Conservation (phyloP, 2,113 vertebrate genomes). For the Carassius auratus region DNA sequence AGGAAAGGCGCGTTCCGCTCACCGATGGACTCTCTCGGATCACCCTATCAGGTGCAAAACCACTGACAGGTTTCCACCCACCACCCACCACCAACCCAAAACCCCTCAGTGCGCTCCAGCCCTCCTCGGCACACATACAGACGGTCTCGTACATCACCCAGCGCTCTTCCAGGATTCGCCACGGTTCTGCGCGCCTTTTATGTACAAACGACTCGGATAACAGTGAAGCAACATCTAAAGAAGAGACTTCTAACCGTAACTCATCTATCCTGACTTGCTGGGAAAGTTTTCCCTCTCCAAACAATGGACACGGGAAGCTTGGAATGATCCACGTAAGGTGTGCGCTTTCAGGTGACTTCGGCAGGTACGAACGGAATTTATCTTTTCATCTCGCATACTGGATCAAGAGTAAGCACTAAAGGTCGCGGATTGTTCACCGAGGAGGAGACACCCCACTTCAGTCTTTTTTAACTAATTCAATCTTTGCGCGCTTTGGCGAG, state of each 20-base stretch:
- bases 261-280: slow-evolving; percentile 41
- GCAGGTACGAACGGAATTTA: slow-evolving; percentile 71
- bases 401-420: slow-evolving; percentile 59
- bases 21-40: slow-evolving; percentile 73
- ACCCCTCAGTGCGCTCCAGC: slow-evolving; percentile 76
- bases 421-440: slow-evolving; percentile 63
- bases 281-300: slow-evolving; percentile 41
- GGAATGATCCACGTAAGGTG: slow-evolving; percentile 74
- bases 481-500: slow-evolving; percentile 57
- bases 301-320: slow-evolving; percentile 58
- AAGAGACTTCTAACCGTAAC: slow-evolving; percentile 12
- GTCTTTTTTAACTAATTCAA: slow-evolving; percentile 53
- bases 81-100: slow-evolving; percentile 78
- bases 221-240: slow-evolving; percentile 37
- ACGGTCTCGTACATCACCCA: slow-evolving; percentile 53
- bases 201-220: slow-evolving; percentile 50
- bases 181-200: slow-evolving; percentile 44
- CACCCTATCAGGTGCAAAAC: slow-evolving; percentile 84
- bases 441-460: slow-evolving; percentile 46
- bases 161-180: slow-evolving; percentile 57
- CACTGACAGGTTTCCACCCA: slow-evolving; percentile 84
- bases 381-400: slow-evolving; percentile 62
- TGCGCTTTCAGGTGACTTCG: slow-evolving; percentile 62
- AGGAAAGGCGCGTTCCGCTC: slow-evolving; percentile 55
- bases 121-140: slow-evolving; percentile 71